These are phyloP conservation scores for Eledona agricola DNA, from an alignment of 2,888 invertebrate genomes.

Conservation along the genomic window DNA sequence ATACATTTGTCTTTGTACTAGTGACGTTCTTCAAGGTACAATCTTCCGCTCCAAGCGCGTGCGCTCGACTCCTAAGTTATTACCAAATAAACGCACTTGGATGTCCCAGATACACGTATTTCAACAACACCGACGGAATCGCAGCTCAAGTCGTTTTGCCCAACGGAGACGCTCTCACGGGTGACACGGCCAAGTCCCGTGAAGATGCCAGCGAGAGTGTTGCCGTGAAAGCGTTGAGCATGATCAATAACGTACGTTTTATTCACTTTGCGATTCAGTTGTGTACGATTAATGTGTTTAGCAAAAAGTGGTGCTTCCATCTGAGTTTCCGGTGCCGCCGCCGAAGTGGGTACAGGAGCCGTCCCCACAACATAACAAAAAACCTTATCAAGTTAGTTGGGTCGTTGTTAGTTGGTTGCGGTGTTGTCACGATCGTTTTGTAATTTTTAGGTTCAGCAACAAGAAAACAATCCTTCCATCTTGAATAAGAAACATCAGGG, in stretches of 20 bases:
- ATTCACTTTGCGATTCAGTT: not conserved
- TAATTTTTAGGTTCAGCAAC: no score
- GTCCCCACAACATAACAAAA: conserved; percentile 11
- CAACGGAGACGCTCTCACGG: conserved; percentile 62
- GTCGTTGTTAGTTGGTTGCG: no score
- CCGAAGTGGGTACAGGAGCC: conserved; percentile 41
- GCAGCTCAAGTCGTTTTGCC: conserved; percentile 64
- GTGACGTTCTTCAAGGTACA: no score
- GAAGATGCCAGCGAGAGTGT: conserved; percentile 65
- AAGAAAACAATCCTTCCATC: no score
- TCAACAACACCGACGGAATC: conserved; percentile 53
- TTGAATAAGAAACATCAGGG: no score
- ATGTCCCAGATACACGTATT: conserved; percentile 63
- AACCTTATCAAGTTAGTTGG: conserved; percentile 8
- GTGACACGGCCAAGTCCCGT: conserved; percentile 61
- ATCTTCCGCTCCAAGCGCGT: conserved; percentile 40
- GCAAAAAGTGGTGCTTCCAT: conserved; percentile 12
- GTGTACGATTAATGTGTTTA: not conserved
- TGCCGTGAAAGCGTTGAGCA: conserved; percentile 57
- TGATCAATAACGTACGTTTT: conserved; percentile 11
- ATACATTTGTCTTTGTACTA: no score
- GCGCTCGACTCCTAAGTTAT: conserved; percentile 60
- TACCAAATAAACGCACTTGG: conserved; percentile 62
- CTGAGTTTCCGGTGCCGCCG: conserved; percentile 41
- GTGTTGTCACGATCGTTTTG: no score